Conservation (phyloP, 2,888 invertebrate species). For the Cylindroiulus punctatus region DNA sequence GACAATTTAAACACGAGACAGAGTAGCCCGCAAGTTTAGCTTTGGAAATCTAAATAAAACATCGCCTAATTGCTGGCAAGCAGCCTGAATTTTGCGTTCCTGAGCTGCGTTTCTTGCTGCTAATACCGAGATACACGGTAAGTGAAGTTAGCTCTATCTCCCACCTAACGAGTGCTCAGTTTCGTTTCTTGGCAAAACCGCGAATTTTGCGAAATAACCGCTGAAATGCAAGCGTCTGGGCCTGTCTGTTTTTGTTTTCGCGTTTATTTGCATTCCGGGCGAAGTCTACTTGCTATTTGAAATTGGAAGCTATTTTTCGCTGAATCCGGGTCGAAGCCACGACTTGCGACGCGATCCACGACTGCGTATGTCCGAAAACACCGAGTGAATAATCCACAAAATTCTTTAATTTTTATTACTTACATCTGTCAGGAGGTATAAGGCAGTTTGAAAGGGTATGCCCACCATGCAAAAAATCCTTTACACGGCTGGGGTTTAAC, state of each 20-base stretch:
- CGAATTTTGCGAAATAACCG: not conserved
- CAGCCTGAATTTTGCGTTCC: not conserved
- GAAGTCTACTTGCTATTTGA: not conserved
- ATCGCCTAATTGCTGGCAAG: not conserved
- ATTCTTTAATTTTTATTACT: no score
- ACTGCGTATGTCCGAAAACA: not conserved
- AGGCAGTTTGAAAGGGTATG: no score
- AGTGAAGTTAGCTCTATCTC: not conserved
- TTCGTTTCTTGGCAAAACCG: not conserved
- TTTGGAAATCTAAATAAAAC: constrained; percentile 7
- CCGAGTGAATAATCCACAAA: no score
- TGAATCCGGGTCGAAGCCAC: not conserved
- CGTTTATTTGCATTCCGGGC: not conserved
- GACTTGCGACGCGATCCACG: not conserved
- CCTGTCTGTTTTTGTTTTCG: not conserved
- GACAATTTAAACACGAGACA: not conserved
- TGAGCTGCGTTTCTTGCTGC: not conserved
- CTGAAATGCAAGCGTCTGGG: not conserved
- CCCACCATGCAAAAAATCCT: no score
- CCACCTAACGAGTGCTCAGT: not conserved
- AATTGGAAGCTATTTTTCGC: not conserved
- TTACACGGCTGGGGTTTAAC: no score
- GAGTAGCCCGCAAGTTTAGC: not conserved
- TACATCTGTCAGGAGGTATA: no score
- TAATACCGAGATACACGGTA: not conserved